Evolutionary conservation across 2,888 invertebrate species (phyloP), one percentile per base, ranked within the genome.

Genomic region (Resseliella maxima): DNA sequence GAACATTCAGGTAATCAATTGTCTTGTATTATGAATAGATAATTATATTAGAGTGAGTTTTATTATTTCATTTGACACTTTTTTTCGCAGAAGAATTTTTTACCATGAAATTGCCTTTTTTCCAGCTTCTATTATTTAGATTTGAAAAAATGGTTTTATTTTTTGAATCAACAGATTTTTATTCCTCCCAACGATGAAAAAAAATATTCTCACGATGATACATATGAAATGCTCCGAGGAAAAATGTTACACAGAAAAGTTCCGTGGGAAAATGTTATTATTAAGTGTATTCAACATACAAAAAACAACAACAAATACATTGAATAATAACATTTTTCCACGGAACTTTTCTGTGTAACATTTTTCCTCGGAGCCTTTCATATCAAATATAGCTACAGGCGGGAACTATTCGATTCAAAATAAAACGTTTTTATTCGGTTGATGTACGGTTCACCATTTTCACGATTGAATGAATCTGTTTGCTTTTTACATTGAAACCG

Each of bases 401-500:
- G 59, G 59, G 24, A 5, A 27, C 27, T 24, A n/a, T 24, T 59
- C 27, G 5, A 3, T 59, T 24, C 1, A 59, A 59, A 59, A 59
- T 59, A 24, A 59, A 59, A 59, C 24, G 59, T 59, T 59, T 59
- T 59, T 24, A 59, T 5, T 59, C 27, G 59, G 24, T 24, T 59
- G 24, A 59, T 59, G 5, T 59, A 59, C 24, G 3, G 27, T 15
- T 24, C 24, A 27, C n/a, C 59, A 59, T 59, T 59, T 59, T 59
- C 59, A 59, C 59, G 24, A 59, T 59, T 59, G 59, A 24, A 59
- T 59, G 27, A 59, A 59, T 59, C 59, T 59, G 59, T 59, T 59
- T 59, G 59, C 24, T 59, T 59, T 24, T n/a, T 59, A 24, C 27
- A 2, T 59, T 59, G 59, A 59, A 24, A 59, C 24, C 2, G 59